These are phyloP conservation scores for Romanogobio albipinnatus DNA, from an alignment of 2,113 vertebrate species.

Conservation along the genomic window DNA sequence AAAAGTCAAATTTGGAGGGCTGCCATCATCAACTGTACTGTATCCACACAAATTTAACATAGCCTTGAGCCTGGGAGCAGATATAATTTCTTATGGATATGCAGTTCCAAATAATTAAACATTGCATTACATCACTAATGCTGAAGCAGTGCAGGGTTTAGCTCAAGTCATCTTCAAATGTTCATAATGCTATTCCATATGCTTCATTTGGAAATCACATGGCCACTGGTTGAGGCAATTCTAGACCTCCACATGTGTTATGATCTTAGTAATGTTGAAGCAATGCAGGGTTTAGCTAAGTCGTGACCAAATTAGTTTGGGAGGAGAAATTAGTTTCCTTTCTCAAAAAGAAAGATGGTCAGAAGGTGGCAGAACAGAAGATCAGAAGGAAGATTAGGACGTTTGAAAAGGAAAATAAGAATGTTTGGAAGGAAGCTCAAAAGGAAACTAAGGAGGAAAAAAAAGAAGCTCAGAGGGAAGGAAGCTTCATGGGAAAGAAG, in stretches of 20 bases:
- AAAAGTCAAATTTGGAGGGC: background rate
- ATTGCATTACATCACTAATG: conserved; percentile 18
- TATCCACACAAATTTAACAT: background rate
- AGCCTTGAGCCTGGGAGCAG: conserved; percentile 6
- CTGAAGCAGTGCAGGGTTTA: conserved; percentile 8
- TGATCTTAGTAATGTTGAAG: conserved; percentile 1
- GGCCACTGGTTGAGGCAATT: background rate
- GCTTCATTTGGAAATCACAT: background rate
- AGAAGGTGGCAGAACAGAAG: background rate
- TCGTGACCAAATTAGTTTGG: background rate
- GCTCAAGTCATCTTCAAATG: background rate
- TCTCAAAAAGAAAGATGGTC: background rate
- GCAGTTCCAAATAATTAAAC: conserved; percentile 14
- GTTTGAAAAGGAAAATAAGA: background rate
- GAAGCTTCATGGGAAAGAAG: too few species aligned
- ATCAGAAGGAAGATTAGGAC: background rate
- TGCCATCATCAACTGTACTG: background rate
- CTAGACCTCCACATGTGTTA: background rate
- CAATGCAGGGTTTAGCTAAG: conserved; percentile 6
- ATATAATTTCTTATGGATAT: background rate
- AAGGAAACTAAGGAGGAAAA: background rate
- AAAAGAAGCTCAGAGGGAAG: background rate
- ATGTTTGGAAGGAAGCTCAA: background rate
- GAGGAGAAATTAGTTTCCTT: too few species aligned
- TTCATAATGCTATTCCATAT: background rate